Conservation (phyloP, 2,888 invertebrate genomes). For the Apocheima hispidaria region DNA sequence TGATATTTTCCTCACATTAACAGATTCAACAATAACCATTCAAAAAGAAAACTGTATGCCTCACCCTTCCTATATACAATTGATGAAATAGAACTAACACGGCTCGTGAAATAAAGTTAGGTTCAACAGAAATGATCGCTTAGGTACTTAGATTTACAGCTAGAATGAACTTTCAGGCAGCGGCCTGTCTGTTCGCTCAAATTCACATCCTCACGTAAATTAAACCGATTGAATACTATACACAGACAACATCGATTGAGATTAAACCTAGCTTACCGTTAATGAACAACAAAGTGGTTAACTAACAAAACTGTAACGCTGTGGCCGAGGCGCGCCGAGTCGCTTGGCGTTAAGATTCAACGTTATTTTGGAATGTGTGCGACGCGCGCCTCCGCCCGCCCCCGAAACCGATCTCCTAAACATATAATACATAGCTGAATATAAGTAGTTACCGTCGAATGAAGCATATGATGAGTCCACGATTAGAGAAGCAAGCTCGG, state of each 20-base stretch:
- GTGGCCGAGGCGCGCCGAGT: constrained; percentile 69
- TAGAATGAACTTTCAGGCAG: constrained; percentile 78
- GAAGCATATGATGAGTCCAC: constrained; percentile 49
- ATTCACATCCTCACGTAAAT: constrained; percentile 79
- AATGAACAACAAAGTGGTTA: constrained; percentile 85
- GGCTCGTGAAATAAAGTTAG: constrained; percentile 79
- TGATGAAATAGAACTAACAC: constrained; percentile 78
- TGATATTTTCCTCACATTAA: constrained; percentile 70
- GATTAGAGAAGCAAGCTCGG: constrained; percentile 39
- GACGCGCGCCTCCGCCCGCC: constrained; percentile 61
- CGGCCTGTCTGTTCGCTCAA: constrained; percentile 82
- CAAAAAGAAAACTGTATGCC: constrained; percentile 73
- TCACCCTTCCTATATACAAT: constrained; percentile 83
- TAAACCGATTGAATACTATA: constrained; percentile 81
- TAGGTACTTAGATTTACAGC: constrained; percentile 69
- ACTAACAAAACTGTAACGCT: constrained; percentile 77
- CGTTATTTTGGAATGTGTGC: constrained; percentile 84
- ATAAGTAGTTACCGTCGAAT: constrained; percentile 44
- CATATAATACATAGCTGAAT: constrained; percentile 42
- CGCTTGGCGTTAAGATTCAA: constrained; percentile 70
- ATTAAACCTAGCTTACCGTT: constrained; percentile 84
- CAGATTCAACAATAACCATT: constrained; percentile 77
- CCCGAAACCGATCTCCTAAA: constrained; percentile 55
- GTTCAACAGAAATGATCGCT: constrained; percentile 46
- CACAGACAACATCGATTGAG: constrained; percentile 84